Conservation (phyloP, 2,113 vertebrate species). For the Pristiophorus japonicus region DNA sequence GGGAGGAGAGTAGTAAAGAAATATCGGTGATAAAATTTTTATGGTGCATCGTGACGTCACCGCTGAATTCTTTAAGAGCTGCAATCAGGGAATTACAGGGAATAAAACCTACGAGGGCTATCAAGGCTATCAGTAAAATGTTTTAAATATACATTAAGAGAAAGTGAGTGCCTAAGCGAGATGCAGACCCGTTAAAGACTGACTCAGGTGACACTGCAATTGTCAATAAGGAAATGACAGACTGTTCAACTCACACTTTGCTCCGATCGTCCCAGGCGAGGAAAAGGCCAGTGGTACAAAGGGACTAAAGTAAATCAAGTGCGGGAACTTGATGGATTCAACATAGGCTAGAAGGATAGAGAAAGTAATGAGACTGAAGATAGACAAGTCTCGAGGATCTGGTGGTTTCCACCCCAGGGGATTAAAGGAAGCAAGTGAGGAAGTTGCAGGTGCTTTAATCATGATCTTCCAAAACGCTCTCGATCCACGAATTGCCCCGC, state of each 20-base stretch:
- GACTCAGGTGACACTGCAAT: neutral
- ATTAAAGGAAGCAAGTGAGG: too few relatives aligned
- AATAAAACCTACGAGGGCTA: neutral
- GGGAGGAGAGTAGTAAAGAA: too few relatives aligned
- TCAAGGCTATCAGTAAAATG: neutral
- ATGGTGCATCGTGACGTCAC: neutral
- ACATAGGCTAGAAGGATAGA: neutral
- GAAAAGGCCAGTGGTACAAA: neutral
- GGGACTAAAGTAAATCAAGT: neutral
- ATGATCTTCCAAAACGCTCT: too few relatives aligned
- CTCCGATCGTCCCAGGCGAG: neutral
- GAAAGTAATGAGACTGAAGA: neutral
- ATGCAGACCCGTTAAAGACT: neutral
- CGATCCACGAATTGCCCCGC: too few relatives aligned
- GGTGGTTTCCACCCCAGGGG: too few relatives aligned
- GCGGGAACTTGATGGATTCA: neutral
- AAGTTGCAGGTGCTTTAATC: too few relatives aligned
- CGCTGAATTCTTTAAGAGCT: neutral
- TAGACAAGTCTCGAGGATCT: too few relatives aligned
- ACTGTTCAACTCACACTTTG: neutral
- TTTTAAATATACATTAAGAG: neutral
- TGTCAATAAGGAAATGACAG: neutral
- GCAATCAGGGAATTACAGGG: neutral
- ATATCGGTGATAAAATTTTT: too few relatives aligned
- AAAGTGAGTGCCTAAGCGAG: neutral